A percentile compares a stretch with the other conserved stretches of the same genome.
These are phyloP conservation scores for Typhlichthys eigenmanni DNA, from an alignment of 2,797 vertebrate genomes.

Conservation along the genomic window DNA sequence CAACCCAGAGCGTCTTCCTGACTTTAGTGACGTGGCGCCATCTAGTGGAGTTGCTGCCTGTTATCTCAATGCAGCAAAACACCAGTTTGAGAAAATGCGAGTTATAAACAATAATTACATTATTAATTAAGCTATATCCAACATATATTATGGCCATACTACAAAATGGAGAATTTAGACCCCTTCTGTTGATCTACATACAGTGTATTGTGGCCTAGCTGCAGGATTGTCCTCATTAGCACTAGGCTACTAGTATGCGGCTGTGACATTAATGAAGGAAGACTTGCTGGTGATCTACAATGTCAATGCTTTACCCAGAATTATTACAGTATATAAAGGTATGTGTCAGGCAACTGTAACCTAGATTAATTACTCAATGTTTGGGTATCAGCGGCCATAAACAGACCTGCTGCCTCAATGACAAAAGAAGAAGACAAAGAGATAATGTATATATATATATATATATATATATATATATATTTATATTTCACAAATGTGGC, in stretches of 20 bases:
- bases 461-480: not conserved
- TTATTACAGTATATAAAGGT: not conserved
- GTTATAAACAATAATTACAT: too few relatives aligned
- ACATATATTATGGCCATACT: too few relatives aligned
- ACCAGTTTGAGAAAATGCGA: not conserved
- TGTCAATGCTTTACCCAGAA: not conserved
- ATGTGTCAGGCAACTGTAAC: not conserved
- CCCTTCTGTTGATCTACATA: slow-evolving; percentile 16
- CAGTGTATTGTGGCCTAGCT: slow-evolving; percentile 18
- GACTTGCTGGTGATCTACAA: slow-evolving; percentile 9
- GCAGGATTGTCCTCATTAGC: slow-evolving; percentile 46
- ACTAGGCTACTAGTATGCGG: slow-evolving; percentile 1
- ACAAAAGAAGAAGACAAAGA: not conserved
- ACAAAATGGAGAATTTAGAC: not conserved
- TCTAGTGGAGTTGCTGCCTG: slow-evolving; percentile 51
- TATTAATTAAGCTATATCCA: too few relatives aligned
- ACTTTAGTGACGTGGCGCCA: slow-evolving; percentile 26
- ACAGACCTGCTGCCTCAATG: not conserved
- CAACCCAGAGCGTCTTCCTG: not conserved
- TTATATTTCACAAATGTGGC: slow-evolving; percentile 4
- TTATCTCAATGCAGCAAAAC: not conserved
- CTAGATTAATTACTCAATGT: too few relatives aligned
- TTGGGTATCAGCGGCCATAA: too few relatives aligned
- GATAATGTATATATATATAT: not conserved
- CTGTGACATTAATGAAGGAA: slow-evolving; percentile 11